Conservation (phyloP, 1,140 invertebrate genomes). For the Hylaeus anthracinus region DNA sequence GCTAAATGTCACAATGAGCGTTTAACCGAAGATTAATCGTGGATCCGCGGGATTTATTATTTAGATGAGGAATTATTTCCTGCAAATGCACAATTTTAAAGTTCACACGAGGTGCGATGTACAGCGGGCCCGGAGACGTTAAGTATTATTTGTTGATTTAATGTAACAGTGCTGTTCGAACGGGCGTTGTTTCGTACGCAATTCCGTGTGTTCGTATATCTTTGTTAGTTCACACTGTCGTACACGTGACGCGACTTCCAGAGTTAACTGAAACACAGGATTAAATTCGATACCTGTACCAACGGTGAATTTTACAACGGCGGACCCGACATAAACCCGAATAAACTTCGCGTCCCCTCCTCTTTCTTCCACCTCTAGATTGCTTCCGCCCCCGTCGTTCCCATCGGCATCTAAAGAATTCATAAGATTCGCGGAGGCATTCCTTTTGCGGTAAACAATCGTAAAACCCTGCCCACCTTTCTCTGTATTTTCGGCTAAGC, state of each 20-base stretch:
- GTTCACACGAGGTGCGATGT: no score
- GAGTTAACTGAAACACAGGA: constrained; percentile 48
- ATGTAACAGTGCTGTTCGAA: neutral
- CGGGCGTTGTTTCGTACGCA: constrained; percentile 3
- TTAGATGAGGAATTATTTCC: no score
- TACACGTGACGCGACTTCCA: constrained; percentile 54
- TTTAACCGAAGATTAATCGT: no score
- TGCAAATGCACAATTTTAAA: no score
- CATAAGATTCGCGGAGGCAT: constrained; percentile 63
- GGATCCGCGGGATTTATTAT: no score
- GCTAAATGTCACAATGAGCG: no score
- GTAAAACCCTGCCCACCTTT: constrained; percentile 55
- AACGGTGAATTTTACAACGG: constrained; percentile 60
- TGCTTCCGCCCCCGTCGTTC: constrained; percentile 47
- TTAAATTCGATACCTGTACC: constrained; percentile 52
- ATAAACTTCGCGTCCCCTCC: constrained; percentile 53
- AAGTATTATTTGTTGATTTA: neutral
- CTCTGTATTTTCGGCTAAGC: constrained; percentile 48
- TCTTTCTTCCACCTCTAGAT: constrained; percentile 33
- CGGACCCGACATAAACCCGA: constrained; percentile 50
- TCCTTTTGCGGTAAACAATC: constrained; percentile 61
- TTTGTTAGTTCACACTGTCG: constrained; percentile 49
- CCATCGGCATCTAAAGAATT: constrained; percentile 64
- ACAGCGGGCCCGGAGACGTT: neutral
- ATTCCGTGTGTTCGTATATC: constrained; percentile 41